These are phyloP conservation scores for Anagrus nilaparvatae DNA, from an alignment of 1,140 invertebrate genomes.

Conservation along the genomic window DNA sequence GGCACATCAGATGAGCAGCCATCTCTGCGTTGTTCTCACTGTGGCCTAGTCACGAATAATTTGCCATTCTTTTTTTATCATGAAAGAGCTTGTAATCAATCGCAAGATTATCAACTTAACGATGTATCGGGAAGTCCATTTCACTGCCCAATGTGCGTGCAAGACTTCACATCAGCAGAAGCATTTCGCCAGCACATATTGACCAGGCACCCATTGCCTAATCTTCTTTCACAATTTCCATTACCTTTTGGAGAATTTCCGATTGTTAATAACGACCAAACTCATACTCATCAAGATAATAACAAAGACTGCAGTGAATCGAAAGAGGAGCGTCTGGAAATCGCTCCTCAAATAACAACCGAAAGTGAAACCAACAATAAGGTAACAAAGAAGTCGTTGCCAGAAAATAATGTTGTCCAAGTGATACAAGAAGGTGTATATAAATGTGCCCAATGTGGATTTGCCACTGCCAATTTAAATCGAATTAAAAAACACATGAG, in stretches of 20 bases:
- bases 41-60: constrained; percentile 79
- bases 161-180: constrained; percentile 46
- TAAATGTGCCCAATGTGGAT: constrained; percentile 59
- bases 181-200: constrained; percentile 50
- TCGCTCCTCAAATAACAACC: constrained; percentile 21
- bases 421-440: constrained; percentile 38
- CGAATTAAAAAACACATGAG: constrained; percentile 57
- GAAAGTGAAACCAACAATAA: constrained; percentile 20
- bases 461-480: constrained; percentile 50
- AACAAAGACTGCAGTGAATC: constrained; percentile 20
- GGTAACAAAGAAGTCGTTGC: constrained; percentile 23
- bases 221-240: constrained; percentile 40
- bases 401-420: constrained; percentile 32
- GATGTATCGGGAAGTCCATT: constrained; percentile 25
- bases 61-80: constrained; percentile 84
- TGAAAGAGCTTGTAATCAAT: constrained; percentile 66
- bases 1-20: constrained; percentile 48
- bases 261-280: constrained; percentile 11
- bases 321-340: constrained; percentile 28
- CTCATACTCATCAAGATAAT: constrained; percentile 10
- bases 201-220: constrained; percentile 44
- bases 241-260: constrained; percentile 21
- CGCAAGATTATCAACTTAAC: constrained; percentile 19
- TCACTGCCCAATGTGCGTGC: constrained; percentile 52
- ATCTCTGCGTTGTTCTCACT: constrained; percentile 79